Base-by-base conservation (phyloP, 2,113 vertebrate species). In the Brachirus orientalis region DNA sequence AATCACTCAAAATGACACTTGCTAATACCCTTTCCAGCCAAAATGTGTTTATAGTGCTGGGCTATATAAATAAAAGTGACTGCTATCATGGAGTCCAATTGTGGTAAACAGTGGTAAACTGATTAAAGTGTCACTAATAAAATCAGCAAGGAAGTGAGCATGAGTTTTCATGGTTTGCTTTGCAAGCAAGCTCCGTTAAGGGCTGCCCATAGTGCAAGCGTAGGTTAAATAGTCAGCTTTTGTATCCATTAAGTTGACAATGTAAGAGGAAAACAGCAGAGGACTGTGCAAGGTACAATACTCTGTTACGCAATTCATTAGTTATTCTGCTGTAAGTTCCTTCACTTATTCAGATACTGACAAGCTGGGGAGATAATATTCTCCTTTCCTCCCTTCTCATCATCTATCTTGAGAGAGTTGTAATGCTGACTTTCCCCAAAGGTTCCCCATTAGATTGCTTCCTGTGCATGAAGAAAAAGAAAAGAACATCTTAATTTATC, bases 321-420 rank as follows among this genome's bases (percentile, higher is more conserved):
- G 55, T 57, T 58, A 58, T 50, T 70, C 18, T 9, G 2, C 37
- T 50, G 11, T 3, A 13, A 10, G 19, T 47, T 46, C 37, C 33
- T 35, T 77, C 2, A 20, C 12, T 64, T 56, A 56, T 73, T 77
- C 36, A 36, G 20, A 55, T 16, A 22, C 18, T 47, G 50, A 69
- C 68, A 53, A 45, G 33, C 45, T 17, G 8, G 18, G 17, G 5
- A 72, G 35, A 18, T 64, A 35, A 52, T 35, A 20, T 61, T 65
- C 40, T 54, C 13, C 3, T 48, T 11, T 56, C 59, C 59, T 59
- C 46, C 41, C 44, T 53, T 51, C 17, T 69, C 60, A 57, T 69
- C 55, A 52, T 62, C 38, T 53, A 2, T 63, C 51, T 67, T 36
- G 28, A 28, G 19, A 72, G 38, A 68, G 37, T 1, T 59, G 52